Conservation (phyloP, 1,140 invertebrate genomes). For the Himalopsyche phryganea region DNA sequence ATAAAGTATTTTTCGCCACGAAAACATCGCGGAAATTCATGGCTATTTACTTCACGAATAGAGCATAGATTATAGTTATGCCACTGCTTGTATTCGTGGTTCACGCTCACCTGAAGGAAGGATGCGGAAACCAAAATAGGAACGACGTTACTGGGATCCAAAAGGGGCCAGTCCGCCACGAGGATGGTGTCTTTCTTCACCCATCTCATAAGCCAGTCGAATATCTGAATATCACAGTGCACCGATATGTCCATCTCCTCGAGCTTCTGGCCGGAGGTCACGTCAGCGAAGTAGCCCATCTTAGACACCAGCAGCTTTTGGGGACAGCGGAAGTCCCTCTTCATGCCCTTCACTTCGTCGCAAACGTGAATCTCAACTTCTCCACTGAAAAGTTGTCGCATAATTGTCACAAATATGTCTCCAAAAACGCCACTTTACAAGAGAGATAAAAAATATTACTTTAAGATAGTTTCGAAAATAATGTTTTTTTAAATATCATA, state of each 20-base stretch:
- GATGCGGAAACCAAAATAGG: conserved; percentile 90
- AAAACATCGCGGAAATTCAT: too few relatives aligned
- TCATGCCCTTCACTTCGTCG: conserved; percentile 81
- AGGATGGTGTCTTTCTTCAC: conserved; percentile 71
- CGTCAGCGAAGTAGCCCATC: conserved; percentile 93
- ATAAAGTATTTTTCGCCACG: too few relatives aligned
- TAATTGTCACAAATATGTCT: too few relatives aligned
- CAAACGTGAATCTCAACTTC: conserved; percentile 85
- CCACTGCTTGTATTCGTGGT: too few relatives aligned
- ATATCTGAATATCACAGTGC: conserved; percentile 89
- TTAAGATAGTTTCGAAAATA: too few relatives aligned
- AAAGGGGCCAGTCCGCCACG: conserved; percentile 64
- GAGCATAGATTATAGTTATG: too few relatives aligned
- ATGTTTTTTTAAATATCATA: too few relatives aligned
- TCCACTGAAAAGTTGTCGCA: conserved; percentile 58
- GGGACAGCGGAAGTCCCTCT: conserved; percentile 84
- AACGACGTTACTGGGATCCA: conserved; percentile 82
- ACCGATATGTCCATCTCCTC: conserved; percentile 96
- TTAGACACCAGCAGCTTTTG: conserved; percentile 80
- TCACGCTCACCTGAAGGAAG: conserved; percentile 64
- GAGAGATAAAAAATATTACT: too few relatives aligned
- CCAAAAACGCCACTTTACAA: too few relatives aligned
- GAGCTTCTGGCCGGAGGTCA: conserved; percentile 78
- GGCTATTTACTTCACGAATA: too few relatives aligned
- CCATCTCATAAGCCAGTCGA: conserved; percentile 97